Evolutionary conservation across 2,888 invertebrate species (phyloP), one percentile per base, ranked within the genome.

Genomic region (Stegophylla sp.): DNA sequence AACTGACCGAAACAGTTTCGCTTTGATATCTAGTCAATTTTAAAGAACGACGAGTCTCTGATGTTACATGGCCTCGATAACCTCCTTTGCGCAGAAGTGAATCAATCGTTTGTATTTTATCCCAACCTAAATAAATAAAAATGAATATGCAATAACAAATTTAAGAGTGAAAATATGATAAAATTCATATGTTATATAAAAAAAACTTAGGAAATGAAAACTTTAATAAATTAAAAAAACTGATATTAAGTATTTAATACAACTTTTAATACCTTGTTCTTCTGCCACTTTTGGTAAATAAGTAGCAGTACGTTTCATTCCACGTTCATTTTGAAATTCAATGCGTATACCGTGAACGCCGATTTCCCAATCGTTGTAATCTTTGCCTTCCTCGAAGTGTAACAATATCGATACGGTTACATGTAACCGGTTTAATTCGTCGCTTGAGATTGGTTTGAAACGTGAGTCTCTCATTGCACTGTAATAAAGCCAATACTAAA

Each of bases 381-480:
- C 94, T 82, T 91, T 90, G 0, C 96, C 98, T 86, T 97, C 96
- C 88, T 99, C 99, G 87, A 99, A 99, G 87, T 98, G 91, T 84
- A 95, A 92, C 85, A 99, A 90, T 86, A 99, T 94, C 51, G 98
- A 98, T 83, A 99, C 98, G 34, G 97, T 96, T 71, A 97, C 97
- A 83, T 95, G 94, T 84, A 98, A 90, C 85, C 94, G 92, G 0
- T 95, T 91, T 85, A 99, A 91, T 88, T 99, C 99, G 75, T 98
- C 97, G 83, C 94, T 91, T 13, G 93, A 92, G 84, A 99, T 96
- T 7, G 99, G 98, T 84, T 93, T 92, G 88, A 99, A 99, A 51
- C 99, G 92, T 45, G 96, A 96, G 88, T 99, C 99, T 87, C 97
- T 96, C 86, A 98, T 92, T 84, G 99, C 99, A 89, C 98, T 98